Percentiles rank a stretch among this genome's conserved stretches.
Evolutionary conservation across 1,140 invertebrate genomes (phyloP).

Genomic region (Tetramorium simillimum): DNA sequence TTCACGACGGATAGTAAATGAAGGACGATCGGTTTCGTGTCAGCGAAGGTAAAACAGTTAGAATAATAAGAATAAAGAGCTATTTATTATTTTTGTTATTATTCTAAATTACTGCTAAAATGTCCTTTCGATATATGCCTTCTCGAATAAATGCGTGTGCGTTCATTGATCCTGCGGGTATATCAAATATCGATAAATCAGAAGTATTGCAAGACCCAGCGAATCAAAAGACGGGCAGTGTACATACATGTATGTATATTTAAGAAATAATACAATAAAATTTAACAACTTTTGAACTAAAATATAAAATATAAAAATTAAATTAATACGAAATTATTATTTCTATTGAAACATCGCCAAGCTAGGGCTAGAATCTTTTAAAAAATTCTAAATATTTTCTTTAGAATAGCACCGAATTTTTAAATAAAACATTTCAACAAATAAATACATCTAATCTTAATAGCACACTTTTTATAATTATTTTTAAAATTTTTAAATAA

Average conservation of each 20-base stretch:
- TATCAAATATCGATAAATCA: too few species aligned
- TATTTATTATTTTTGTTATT: too few species aligned
- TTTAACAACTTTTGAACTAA: neutral
- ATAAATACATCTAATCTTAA: neutral
- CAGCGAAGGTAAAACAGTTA: constrained; percentile 69
- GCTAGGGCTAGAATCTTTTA: neutral
- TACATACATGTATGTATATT: neutral
- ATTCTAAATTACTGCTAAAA: too few species aligned
- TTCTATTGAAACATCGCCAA: too few species aligned
- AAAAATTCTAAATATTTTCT: neutral
- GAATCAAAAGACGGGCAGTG: too few species aligned
- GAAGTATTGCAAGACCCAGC: too few species aligned
- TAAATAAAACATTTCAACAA: neutral
- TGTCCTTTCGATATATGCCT: too few species aligned
- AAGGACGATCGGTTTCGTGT: constrained; percentile 36
- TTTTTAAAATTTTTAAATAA: too few species aligned
- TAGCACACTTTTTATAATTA: too few species aligned
- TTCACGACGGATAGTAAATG: constrained; percentile 67
- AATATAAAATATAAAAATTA: neutral
- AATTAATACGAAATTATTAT: neutral
- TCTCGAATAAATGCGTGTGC: too few species aligned
- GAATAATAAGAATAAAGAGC: too few species aligned
- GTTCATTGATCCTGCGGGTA: too few species aligned
- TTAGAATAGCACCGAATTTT: neutral
- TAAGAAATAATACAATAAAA: neutral